phyloP scores from a whole-genome alignment of 2,113 vertebrate species.

The Redunca redunca region DNA sequence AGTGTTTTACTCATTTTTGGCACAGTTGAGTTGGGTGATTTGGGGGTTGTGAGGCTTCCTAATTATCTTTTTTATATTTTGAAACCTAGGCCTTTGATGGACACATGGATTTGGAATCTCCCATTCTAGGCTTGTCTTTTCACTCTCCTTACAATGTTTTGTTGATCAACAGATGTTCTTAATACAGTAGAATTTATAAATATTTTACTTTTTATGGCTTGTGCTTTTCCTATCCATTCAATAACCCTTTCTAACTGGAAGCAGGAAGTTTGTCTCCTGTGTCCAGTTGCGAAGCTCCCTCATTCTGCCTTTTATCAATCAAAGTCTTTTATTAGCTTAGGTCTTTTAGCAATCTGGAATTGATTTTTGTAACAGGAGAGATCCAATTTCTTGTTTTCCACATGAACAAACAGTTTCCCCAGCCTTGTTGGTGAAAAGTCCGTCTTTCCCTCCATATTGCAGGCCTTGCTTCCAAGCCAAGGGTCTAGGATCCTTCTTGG shows the following conservation, averaged over 20 bases:
- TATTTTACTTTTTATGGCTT: background rate
- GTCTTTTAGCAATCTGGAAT: background rate
- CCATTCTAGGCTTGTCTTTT: background rate
- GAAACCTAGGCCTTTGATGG: background rate
- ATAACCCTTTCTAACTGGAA: background rate
- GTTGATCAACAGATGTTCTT: background rate
- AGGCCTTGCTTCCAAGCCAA: background rate
- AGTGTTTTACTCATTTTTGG: background rate
- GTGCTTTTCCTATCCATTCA: background rate
- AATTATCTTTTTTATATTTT: background rate
- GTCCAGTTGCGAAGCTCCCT: background rate
- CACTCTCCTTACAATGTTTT: background rate
- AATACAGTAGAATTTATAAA: background rate
- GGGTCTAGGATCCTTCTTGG: background rate
- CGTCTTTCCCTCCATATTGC: background rate
- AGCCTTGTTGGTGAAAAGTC: background rate
- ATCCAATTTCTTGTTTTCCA: background rate
- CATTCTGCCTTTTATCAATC: background rate
- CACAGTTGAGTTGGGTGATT: background rate
- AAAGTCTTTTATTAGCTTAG: background rate
- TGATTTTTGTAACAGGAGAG: background rate
- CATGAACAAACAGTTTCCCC: background rate
- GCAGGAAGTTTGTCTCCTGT: background rate
- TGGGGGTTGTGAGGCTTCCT: background rate
- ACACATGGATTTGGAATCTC: background rate